phyloP scores from a whole-genome alignment of 2,113 vertebrate species.

The Illadopsis cleaveri region DNA sequence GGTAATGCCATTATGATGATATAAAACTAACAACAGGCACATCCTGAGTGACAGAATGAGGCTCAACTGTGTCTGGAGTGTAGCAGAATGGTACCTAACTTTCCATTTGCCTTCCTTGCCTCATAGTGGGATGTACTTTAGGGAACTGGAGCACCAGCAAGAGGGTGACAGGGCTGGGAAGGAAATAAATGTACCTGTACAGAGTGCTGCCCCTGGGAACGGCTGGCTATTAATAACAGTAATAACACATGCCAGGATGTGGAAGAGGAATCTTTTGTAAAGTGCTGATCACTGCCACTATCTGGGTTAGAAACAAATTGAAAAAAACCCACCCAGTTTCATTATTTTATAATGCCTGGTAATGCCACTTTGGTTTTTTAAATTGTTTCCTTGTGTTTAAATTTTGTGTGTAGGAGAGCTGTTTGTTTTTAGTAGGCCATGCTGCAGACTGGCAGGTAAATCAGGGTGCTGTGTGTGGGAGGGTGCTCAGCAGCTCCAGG shows the following conservation, averaged over 20 bases:
- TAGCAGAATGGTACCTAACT: background rate
- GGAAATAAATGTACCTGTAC: conserved; percentile 55
- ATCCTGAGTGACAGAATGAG: conserved; percentile 13
- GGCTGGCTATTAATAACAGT: conserved; percentile 62
- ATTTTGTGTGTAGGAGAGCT: background rate
- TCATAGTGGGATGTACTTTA: background rate
- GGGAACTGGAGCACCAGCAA: background rate
- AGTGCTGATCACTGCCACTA: conserved; percentile 19
- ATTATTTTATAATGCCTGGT: conserved; percentile 24
- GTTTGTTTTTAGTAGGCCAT: background rate
- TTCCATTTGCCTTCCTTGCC: background rate
- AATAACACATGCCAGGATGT: conserved; percentile 48
- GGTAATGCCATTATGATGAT: background rate
- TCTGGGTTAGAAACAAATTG: background rate
- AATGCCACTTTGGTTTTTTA: background rate
- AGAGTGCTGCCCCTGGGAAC: background rate
- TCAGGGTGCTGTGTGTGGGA: background rate
- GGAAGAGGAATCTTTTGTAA: conserved; percentile 6
- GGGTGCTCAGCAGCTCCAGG: background rate
- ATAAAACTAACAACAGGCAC: background rate
- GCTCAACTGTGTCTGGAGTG: background rate
- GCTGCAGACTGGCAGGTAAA: background rate
- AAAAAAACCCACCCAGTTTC: background rate
- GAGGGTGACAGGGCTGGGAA: background rate
- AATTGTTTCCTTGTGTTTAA: background rate